Evolutionary conservation across 2,113 vertebrate species (phyloP), one percentile per base, ranked within the genome.

Genomic region (Ictidomys tridecemlineatus): DNA sequence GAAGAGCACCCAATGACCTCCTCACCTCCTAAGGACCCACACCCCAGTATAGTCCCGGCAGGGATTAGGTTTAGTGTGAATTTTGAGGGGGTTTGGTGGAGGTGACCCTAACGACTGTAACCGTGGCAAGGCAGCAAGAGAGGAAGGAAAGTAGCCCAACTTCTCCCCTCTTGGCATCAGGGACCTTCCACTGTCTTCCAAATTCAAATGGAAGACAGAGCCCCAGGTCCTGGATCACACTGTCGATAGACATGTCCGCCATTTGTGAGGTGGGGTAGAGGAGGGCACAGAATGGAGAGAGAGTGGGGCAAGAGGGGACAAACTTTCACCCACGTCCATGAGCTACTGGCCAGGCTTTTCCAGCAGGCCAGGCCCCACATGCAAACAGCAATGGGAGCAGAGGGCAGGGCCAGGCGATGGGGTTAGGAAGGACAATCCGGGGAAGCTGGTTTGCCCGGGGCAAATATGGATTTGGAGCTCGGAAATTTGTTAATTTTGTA

Each of bases 61-160:
- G 61, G 61, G 61, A 24, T 22, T 58, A 20, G 8, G 56, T 22
- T 22, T 24, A 58, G 56, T 58, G 56, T 58, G 56, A 8, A 58
- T 8, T 18, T 8, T 22, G 56, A 63, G 61, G 8, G 10, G 10
- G 20, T 79, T 34, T 79, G 32, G 16, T 53, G 32, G 32, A n/a
- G 48, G 4, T 18, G 34, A 4, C 7, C 26, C 11, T 18, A 10
- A 9, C 30, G 0, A 11, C 51, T 18, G 9, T 11, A 1, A 53
- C 48, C 51, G 14, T 5, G 34, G 34, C 2, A 10, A 28, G 24
- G 61, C 8, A 28, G 61, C 58, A 63, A 28, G 61, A 63, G 24
- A 1, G 24, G 61, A 8, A 24, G 24, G 69, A 8, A 72, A 37
- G 17, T 16, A 37, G 17, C 26, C n/a, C 37, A 39, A 53, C 16